Conservation (phyloP, 1,140 invertebrate genomes). For the Sycophila sp. region DNA sequence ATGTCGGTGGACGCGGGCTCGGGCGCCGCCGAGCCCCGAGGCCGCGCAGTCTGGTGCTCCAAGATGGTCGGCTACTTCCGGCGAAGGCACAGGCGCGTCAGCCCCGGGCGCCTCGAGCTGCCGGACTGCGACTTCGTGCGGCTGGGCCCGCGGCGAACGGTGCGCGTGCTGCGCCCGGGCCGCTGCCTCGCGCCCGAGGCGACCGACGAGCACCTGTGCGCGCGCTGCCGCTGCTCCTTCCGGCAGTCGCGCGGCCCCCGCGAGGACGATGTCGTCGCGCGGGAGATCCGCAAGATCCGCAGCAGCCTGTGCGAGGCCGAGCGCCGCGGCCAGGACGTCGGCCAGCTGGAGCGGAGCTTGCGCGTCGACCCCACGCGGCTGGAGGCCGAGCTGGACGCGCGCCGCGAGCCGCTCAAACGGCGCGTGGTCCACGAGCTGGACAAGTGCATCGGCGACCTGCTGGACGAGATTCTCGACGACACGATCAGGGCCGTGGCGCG, state of each 20-base stretch:
- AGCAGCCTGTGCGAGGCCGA: constrained; percentile 59
- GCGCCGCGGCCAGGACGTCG: constrained; percentile 47
- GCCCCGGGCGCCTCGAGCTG: constrained; percentile 54
- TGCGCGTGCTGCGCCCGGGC: constrained; percentile 58
- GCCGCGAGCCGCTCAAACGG: constrained; percentile 45
- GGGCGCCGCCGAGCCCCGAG: background rate
- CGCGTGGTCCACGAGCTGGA: constrained; percentile 57
- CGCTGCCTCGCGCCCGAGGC: constrained; percentile 52
- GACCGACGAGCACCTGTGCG: constrained; percentile 61
- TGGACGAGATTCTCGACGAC: constrained; percentile 56
- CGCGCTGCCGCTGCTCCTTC: constrained; percentile 60
- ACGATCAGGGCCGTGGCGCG: constrained; percentile 51
- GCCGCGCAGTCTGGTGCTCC: constrained; percentile 51
- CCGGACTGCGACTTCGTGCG: constrained; percentile 60
- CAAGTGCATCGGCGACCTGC: constrained; percentile 53
- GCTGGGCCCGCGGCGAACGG: constrained; percentile 53
- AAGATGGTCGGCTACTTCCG: constrained; percentile 52
- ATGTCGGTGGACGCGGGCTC: background rate
- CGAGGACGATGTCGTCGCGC: constrained; percentile 53
- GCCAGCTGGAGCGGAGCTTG: constrained; percentile 54
- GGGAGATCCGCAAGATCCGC: constrained; percentile 57
- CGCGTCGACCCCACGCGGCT: constrained; percentile 46
- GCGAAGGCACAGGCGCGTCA: constrained; percentile 44
- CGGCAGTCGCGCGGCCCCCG: constrained; percentile 46
- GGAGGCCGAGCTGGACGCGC: background rate